Conservation (phyloP, 1,140 invertebrate genomes). For the Macrobrachium rosenbergii region DNA sequence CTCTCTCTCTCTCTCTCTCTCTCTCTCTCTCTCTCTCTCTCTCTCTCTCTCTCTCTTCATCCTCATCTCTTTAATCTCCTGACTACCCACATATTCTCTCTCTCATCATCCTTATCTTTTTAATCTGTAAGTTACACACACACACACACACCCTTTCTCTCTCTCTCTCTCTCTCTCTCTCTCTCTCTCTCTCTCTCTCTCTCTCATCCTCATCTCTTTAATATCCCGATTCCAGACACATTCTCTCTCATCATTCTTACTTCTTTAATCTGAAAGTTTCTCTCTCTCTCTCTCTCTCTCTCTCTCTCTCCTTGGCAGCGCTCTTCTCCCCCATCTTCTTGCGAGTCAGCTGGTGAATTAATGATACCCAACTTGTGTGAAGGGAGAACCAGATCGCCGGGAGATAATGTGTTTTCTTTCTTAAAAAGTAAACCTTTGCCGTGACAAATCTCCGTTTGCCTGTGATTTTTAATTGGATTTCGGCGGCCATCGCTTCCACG, state of each 20-base stretch:
- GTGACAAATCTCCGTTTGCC: too few species aligned
- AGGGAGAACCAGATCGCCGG: too few species aligned
- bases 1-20: too few species aligned
- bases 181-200: background rate
- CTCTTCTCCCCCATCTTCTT: background rate
- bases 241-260: background rate
- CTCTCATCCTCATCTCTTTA: background rate
- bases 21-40: background rate
- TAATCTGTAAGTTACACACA: too few species aligned
- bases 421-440: too few species aligned
- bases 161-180: constrained; percentile 16
- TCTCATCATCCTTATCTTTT: background rate
- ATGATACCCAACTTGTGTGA: too few species aligned
- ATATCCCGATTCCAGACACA: background rate
- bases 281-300: constrained; percentile 10
- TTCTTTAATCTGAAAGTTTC: too few species aligned
- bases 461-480: too few species aligned
- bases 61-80: too few species aligned
- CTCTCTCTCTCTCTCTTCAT: background rate
- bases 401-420: too few species aligned
- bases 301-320: background rate
- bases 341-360: background rate
- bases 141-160: background rate
- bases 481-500: too few species aligned
- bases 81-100: background rate